These are phyloP conservation scores for Anguilla rostrata DNA, from an alignment of 2,113 vertebrate genomes.

Conservation along the genomic window DNA sequence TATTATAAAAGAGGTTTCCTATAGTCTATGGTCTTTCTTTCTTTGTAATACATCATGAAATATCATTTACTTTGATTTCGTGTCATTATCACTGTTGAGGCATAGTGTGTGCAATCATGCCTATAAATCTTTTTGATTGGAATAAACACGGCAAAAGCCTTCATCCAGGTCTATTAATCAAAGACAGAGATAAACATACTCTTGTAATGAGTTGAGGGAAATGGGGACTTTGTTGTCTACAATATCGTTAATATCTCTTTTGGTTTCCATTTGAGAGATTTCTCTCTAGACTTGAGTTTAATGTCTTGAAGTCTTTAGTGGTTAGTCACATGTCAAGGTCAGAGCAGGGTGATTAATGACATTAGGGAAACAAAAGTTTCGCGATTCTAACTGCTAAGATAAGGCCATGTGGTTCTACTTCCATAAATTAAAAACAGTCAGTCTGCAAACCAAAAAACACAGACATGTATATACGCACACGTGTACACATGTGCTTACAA, in stretches of 20 bases:
- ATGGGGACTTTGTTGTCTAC: too few relatives aligned
- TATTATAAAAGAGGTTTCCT: too few relatives aligned
- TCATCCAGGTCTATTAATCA: not conserved
- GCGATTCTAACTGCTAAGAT: not conserved
- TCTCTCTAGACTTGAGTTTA: not conserved
- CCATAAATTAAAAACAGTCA: not conserved
- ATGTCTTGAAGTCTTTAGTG: not conserved
- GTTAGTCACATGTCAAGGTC: constrained; percentile 7
- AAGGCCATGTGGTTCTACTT: not conserved
- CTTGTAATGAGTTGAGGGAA: too few relatives aligned
- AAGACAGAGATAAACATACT: not conserved
- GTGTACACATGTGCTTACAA: not conserved
- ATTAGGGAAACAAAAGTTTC: not conserved
- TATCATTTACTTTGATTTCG: too few relatives aligned
- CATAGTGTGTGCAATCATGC: not conserved
- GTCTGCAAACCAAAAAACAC: not conserved
- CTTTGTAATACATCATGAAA: too few relatives aligned
- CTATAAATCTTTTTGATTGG: not conserved
- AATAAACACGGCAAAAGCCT: not conserved
- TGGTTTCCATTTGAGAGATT: not conserved
- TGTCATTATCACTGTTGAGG: too few relatives aligned
- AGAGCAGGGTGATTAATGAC: not conserved
- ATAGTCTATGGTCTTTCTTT: too few relatives aligned
- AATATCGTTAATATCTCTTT: not conserved
- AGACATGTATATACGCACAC: not conserved